These are phyloP conservation scores for Myopa testacea DNA, from an alignment of 2,888 invertebrate genomes.

Conservation along the genomic window DNA sequence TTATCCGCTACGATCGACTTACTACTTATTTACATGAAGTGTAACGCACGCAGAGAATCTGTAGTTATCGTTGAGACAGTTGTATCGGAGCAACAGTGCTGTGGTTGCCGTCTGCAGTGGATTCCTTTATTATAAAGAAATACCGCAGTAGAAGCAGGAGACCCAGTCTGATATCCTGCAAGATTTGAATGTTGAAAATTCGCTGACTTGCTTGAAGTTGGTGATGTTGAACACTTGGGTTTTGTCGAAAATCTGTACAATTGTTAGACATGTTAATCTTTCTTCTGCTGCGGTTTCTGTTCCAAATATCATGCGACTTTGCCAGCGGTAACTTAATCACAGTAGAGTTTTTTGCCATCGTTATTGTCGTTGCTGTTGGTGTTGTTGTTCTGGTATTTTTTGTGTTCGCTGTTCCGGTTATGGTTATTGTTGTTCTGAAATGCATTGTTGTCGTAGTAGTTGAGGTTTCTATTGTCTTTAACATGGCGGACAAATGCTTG, in stretches of 20 bases:
- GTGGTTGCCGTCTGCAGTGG: background rate
- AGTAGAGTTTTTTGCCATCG: conserved; percentile 17
- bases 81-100: background rate
- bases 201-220: background rate
- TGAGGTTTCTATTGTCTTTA: conserved; percentile 41
- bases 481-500: conserved; percentile 19
- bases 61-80: background rate
- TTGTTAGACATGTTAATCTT: too few species aligned
- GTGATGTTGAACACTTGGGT: background rate
- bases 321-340: background rate
- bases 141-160: background rate
- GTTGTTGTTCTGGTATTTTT: conserved; percentile 36
- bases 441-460: conserved; percentile 37
- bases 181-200: background rate
- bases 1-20: background rate
- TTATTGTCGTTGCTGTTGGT: conserved; percentile 45
- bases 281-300: too few species aligned
- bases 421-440: background rate
- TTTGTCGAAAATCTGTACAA: background rate
- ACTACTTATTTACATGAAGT: conserved; percentile 5
- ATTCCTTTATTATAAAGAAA: too few species aligned
- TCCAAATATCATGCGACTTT: background rate
- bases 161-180: background rate
- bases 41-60: background rate
- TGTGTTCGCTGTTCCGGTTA: conserved; percentile 24